Evolutionary conservation across 2,797 vertebrate species (phyloP).

Genomic region (Prionace glauca): DNA sequence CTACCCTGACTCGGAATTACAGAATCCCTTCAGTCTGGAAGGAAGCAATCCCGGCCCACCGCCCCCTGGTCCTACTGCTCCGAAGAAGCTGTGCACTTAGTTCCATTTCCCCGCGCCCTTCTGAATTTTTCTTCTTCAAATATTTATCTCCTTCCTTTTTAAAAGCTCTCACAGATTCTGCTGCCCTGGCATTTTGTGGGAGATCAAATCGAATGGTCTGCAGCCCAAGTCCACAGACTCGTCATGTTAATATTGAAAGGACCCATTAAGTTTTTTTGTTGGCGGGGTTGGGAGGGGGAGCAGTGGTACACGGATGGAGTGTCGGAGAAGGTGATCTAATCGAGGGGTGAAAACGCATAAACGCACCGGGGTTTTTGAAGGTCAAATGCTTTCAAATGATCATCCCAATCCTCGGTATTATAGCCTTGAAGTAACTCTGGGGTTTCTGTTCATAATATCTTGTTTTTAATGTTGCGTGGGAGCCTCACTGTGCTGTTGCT

Average conservation of each 20-base stretch:
- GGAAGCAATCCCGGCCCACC: not conserved
- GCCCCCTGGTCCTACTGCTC: not conserved
- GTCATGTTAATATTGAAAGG: not conserved
- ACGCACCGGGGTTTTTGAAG: not conserved
- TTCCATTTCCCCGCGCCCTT: not conserved
- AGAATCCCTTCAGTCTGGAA: not conserved
- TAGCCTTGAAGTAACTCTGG: not conserved
- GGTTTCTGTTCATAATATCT: not conserved
- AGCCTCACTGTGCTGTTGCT: not conserved
- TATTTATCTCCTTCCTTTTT: constrained; percentile 6
- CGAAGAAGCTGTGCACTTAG: not conserved
- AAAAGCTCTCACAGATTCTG: constrained; percentile 7
- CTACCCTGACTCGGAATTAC: not conserved
- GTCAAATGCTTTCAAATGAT: not conserved
- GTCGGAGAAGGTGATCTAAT: not conserved
- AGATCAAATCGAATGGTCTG: not conserved
- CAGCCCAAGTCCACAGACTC: not conserved
- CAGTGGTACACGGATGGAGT: not conserved
- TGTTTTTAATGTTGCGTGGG: constrained; percentile 16
- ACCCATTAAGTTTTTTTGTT: not conserved
- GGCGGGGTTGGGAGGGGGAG: not conserved
- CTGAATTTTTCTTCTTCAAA: constrained; percentile 8
- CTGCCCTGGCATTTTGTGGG: not conserved
- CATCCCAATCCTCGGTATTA: not conserved
- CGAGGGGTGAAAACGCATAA: not conserved